Percentiles rank a stretch among this genome's conserved stretches.
These are phyloP conservation scores for Patiria pectinifera DNA, from an alignment of 53 echinoderm and acorn worm species.

Conservation along the genomic window DNA sequence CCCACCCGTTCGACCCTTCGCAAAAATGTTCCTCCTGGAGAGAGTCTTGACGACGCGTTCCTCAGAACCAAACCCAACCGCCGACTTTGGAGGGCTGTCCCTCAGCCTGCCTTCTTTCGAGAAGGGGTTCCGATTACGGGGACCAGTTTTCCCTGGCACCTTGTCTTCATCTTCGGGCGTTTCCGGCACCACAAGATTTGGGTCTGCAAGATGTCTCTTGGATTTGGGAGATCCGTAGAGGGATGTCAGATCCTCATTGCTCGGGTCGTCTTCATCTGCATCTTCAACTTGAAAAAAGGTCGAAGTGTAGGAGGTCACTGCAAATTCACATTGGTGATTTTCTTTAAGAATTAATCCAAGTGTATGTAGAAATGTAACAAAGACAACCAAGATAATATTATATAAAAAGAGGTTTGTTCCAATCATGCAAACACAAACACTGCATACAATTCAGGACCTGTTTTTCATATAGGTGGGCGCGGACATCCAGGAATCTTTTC, in stretches of 20 bases:
- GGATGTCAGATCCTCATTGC: slow-evolving; percentile 59
- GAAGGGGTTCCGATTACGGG: slow-evolving; percentile 25
- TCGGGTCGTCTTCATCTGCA: slow-evolving; percentile 37
- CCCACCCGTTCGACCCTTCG: slow-evolving; percentile 1
- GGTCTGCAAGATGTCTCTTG: slow-evolving; percentile 26
- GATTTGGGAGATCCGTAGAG: slow-evolving; percentile 39
- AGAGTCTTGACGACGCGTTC: slow-evolving; percentile 19
- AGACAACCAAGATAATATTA: too few species aligned
- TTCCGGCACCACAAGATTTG: slow-evolving; percentile 38
- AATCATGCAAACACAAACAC: too few species aligned
- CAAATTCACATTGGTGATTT: too few species aligned
- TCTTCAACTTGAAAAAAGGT: slow-evolving; percentile 14
- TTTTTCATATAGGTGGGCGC: too few species aligned
- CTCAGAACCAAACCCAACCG: slow-evolving; percentile 35
- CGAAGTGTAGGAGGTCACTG: too few species aligned
- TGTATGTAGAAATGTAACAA: too few species aligned
- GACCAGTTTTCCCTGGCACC: neutral
- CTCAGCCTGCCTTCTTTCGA: slow-evolving; percentile 3
- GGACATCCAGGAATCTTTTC: too few species aligned
- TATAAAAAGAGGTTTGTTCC: too few species aligned
- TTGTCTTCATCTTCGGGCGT: slow-evolving; percentile 54
- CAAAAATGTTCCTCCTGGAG: slow-evolving; percentile 55
- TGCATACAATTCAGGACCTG: too few species aligned
- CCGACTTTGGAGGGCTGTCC: neutral
- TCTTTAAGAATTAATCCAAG: too few species aligned